A percentile compares a stretch with the other conserved stretches of the same genome.
Conservation (phyloP, 30 jellyfish, hydroid and myxozoan species). For the Cassiopea xamachana region DNA sequence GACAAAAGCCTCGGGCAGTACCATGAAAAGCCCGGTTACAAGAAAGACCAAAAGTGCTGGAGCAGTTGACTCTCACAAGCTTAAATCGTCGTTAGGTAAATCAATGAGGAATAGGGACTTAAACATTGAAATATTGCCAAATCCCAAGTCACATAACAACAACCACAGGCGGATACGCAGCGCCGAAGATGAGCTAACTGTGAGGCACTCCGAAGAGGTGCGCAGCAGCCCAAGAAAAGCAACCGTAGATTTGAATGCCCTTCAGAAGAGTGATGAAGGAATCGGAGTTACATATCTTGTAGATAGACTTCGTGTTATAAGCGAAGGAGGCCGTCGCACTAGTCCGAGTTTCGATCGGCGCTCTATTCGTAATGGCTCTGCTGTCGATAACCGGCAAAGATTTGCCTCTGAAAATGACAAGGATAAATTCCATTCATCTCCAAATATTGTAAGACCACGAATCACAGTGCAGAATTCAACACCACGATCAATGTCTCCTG, state of each 20-base stretch:
- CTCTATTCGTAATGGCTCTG: conserved; percentile 50
- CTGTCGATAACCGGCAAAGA: conserved; percentile 36
- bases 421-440: conserved; percentile 19
- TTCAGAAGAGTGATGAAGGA: not conserved
- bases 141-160: conserved; percentile 32
- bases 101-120: conserved; percentile 18
- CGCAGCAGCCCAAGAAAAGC: not conserved
- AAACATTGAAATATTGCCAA: conserved; percentile 46
- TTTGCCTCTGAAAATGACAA: not conserved
- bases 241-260: conserved; percentile 12
- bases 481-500: conserved; percentile 35
- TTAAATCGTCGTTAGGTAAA: conserved; percentile 8
- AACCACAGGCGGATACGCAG: not conserved
- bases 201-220: not conserved
- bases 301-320: conserved; percentile 45
- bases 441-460: conserved; percentile 41
- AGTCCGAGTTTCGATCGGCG: conserved; percentile 65
- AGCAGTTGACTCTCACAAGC: conserved; percentile 19
- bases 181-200: conserved; percentile 19
- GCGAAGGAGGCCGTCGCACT: conserved; percentile 53
- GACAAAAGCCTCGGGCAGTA: not conserved
- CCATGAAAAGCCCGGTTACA: conserved; percentile 31
- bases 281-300: conserved; percentile 49
- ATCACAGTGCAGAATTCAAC: conserved; percentile 57
- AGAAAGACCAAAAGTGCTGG: conserved; percentile 63